Conservation (phyloP, 2,113 vertebrate genomes). For the Orycteropus afer region DNA sequence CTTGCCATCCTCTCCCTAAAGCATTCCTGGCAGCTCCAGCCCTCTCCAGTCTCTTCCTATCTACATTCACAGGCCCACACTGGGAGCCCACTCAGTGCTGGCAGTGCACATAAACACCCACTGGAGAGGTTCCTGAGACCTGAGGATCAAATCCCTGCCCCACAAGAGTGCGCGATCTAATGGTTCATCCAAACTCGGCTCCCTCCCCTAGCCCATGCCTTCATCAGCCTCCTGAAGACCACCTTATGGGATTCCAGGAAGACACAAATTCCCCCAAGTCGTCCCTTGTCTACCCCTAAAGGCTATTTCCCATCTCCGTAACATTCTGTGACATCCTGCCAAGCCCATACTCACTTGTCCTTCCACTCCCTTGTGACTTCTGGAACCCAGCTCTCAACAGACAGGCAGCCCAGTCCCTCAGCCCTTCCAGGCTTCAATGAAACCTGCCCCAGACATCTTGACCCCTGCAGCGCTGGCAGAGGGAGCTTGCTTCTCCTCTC, state of each 20-base stretch:
- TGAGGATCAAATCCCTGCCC: background rate
- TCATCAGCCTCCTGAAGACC: background rate
- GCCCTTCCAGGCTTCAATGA: background rate
- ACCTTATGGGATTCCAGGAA: background rate
- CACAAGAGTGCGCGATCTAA: fast-evolving
- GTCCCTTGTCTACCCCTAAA: background rate
- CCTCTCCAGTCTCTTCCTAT: background rate
- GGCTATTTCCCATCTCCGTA: background rate
- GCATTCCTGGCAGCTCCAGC: background rate
- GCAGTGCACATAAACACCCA: background rate
- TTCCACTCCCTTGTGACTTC: background rate
- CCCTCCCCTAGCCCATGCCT: background rate
- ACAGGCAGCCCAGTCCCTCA: background rate
- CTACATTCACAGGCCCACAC: background rate
- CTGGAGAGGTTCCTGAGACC: background rate
- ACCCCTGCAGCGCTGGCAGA: background rate
- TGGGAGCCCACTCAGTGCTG: background rate
- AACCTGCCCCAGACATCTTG: background rate
- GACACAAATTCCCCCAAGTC: background rate
- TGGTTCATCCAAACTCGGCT: background rate
- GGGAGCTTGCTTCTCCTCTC: background rate
- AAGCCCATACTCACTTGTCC: background rate
- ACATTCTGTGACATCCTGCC: background rate
- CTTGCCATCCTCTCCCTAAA: background rate
- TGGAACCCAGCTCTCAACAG: background rate